A percentile compares a stretch with the other conserved stretches of the same genome.
Evolutionary conservation across 2,888 invertebrate genomes (phyloP).

Genomic region (Orthosia incerta): DNA sequence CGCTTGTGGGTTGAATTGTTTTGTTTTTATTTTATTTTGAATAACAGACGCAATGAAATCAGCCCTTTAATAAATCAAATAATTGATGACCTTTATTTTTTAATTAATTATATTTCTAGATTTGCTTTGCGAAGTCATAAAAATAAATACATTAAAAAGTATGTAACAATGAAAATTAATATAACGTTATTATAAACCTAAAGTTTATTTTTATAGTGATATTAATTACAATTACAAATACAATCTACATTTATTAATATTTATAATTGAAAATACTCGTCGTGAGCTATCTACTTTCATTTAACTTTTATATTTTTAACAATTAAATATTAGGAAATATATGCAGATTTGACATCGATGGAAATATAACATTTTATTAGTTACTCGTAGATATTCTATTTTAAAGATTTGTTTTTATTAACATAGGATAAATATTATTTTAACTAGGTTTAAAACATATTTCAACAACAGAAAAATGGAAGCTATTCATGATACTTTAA

Average conservation of each 20-base stretch:
- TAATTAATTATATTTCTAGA: not conserved
- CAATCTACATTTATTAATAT: constrained; percentile 58
- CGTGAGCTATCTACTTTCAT: constrained; percentile 68
- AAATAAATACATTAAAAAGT: constrained; percentile 21
- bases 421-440: constrained; percentile 4
- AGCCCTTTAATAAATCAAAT: not conserved
- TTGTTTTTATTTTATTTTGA: not conserved
- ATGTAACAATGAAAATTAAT: constrained; percentile 51
- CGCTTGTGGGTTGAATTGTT: not conserved
- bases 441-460: constrained; percentile 32
- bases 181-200: constrained; percentile 42
- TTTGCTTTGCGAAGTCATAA: not conserved
- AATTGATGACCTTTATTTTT: not conserved
- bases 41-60: constrained; percentile 15
- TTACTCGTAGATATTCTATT: constrained; percentile 7
- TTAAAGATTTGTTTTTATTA: constrained; percentile 11
- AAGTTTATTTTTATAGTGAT: constrained; percentile 50
- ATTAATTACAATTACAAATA: constrained; percentile 58
- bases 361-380: constrained; percentile 36
- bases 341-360: constrained; percentile 40
- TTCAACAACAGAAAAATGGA: constrained; percentile 27
- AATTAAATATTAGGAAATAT: constrained; percentile 60
- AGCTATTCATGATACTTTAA: not conserved
- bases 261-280: constrained; percentile 67
- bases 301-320: constrained; percentile 65